Evolutionary conservation across 2,888 invertebrate species (phyloP), one percentile per base, ranked within the genome.

Genomic region (Sarcophaga caerulescens): DNA sequence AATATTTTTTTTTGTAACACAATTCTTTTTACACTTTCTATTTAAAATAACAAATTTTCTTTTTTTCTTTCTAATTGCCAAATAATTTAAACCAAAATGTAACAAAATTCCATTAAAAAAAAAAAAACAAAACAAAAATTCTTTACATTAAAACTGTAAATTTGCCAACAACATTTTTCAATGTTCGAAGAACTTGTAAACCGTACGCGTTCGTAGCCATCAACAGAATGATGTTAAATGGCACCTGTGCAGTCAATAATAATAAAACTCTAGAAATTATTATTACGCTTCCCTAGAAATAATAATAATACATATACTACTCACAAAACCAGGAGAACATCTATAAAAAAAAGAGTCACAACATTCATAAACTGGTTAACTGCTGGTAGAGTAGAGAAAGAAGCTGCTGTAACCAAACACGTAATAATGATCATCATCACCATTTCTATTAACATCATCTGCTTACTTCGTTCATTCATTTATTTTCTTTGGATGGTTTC

Each of bases 171-270:
- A 52, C 52, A 14, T 57, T 21, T 12, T 10, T 75, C 12, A 63
- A 52, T 5, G 14, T 47, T 12, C 17, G 57, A 12, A 52, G 14
- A 35, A 68, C 19, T 85, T 85, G 71, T 81, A 88, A 89, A 89
- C 90, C 89, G 89, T 87, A 81, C 89, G 85, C 89, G 85, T 62
- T 89, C 87, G 89, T 88, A 87, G 89, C 86, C 88, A 87, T 85
- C 88, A 87, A 85, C 85, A 89, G 89, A 92, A 91, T 91, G 91
- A 92, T 88, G n/a, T 59, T 81, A 76, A 88, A 89, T 85, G 83
- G 21, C 71, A 82, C 35, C 68, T 83, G 73, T 60, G 35, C 35
- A 66, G 14, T 17, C 52, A 47, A 45, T 52, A 65, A 45, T 52
- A 65, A 62, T 71, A 60, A 79, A 79, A 60, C 65, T 59, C 79